Conservation (phyloP, 2,113 vertebrate species). For the Struthio camelus region DNA sequence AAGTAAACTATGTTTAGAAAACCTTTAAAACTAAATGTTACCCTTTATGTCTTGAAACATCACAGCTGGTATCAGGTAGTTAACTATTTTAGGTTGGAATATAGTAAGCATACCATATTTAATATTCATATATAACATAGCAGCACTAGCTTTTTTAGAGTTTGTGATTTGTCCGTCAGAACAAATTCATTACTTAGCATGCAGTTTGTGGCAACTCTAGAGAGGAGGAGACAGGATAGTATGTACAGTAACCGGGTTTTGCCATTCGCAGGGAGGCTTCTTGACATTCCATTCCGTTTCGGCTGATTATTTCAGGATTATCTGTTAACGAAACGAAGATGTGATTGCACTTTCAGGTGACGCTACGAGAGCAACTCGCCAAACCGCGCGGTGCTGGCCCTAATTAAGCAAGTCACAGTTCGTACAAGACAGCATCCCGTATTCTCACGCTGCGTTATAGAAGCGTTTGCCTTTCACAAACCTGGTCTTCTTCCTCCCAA, state of each 20-base stretch:
- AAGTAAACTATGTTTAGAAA: slow-evolving; percentile 84
- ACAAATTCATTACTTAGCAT: slow-evolving; percentile 94
- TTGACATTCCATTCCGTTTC: slow-evolving; percentile 87
- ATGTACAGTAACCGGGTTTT: slow-evolving; percentile 97
- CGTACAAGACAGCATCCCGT: rapidly evolving
- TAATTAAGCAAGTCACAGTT: background rate
- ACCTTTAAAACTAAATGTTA: slow-evolving; percentile 82
- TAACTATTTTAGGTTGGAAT: slow-evolving; percentile 87
- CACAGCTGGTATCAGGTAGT: slow-evolving; percentile 87
- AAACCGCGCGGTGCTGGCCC: background rate
- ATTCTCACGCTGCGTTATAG: background rate
- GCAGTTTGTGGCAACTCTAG: slow-evolving; percentile 98
- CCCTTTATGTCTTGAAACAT: slow-evolving; percentile 84
- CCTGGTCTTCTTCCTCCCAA: background rate
- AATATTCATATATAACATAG: slow-evolving; percentile 87
- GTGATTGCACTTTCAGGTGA: slow-evolving; percentile 2
- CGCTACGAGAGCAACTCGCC: background rate
- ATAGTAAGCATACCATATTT: slow-evolving; percentile 90
- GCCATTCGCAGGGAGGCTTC: slow-evolving; percentile 89
- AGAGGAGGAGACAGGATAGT: slow-evolving; percentile 90
- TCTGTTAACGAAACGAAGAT: slow-evolving; percentile 83
- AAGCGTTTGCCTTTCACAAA: background rate
- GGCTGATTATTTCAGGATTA: slow-evolving; percentile 95
- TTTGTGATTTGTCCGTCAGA: slow-evolving; percentile 84
- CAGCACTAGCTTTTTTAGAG: slow-evolving; percentile 85